Conservation (phyloP, 2,888 invertebrate genomes). For the Brenthis hecate region DNA sequence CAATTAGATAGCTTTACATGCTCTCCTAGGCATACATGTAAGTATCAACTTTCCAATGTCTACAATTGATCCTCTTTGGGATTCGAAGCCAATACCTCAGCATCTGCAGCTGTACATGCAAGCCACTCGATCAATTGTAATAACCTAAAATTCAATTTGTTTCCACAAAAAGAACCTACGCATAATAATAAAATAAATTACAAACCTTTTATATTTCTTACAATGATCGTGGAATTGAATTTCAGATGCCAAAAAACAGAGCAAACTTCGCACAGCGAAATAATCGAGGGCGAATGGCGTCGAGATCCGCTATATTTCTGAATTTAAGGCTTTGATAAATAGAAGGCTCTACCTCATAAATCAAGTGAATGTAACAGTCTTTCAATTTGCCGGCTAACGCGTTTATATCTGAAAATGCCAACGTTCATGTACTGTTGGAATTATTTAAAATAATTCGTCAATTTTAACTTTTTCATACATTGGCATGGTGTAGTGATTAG, state of each 20-base stretch:
- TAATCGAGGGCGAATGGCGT: slow-evolving; percentile 27
- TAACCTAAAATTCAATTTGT: slow-evolving; percentile 17
- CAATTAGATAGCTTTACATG: no score
- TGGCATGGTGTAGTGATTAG: neutral
- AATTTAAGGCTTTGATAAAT: slow-evolving; percentile 41
- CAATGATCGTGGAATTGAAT: slow-evolving; percentile 27
- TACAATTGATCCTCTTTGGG: no score
- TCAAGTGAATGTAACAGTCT: slow-evolving; percentile 48
- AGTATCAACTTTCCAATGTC: no score
- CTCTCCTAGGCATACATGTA: no score
- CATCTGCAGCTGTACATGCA: no score
- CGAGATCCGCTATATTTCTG: slow-evolving; percentile 38
- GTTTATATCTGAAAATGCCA: slow-evolving; percentile 42
- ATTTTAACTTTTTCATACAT: neutral
- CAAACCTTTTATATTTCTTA: slow-evolving; percentile 27
- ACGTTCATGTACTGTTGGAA: slow-evolving; percentile 2
- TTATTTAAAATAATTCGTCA: neutral
- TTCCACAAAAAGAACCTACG: slow-evolving; percentile 20
- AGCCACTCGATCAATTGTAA: neutral
- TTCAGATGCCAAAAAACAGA: slow-evolving; percentile 26
- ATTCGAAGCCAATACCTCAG: no score
- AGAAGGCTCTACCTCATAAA: slow-evolving; percentile 45
- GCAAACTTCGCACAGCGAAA: slow-evolving; percentile 18
- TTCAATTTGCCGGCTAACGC: slow-evolving; percentile 51
- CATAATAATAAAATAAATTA: slow-evolving; percentile 26